These are phyloP conservation scores for Jacana jacana DNA, from an alignment of 2,113 vertebrate genomes.

Conservation along the genomic window DNA sequence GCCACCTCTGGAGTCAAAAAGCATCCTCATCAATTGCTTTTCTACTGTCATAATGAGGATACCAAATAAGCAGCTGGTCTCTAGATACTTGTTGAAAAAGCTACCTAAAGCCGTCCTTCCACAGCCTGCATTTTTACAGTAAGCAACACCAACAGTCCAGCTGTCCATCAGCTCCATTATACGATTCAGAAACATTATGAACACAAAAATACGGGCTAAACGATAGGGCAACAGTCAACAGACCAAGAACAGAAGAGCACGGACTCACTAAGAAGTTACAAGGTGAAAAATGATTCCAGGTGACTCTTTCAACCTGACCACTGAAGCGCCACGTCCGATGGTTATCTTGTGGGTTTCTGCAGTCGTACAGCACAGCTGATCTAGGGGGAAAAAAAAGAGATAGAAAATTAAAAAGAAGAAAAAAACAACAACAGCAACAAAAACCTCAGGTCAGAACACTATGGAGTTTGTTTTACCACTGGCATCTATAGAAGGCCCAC, in stretches of 20 bases:
- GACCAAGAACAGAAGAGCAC: neutral
- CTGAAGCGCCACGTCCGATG: slow-evolving; percentile 91
- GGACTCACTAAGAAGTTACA: slow-evolving; percentile 89
- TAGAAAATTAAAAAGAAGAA: neutral
- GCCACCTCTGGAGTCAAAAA: neutral
- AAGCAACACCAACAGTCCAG: neutral
- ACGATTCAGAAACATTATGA: neutral
- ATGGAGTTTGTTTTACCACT: neutral
- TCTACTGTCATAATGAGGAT: neutral
- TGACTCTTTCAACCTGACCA: slow-evolving; percentile 91
- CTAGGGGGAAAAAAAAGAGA: slow-evolving; percentile 56
- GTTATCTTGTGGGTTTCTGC: slow-evolving; percentile 86
- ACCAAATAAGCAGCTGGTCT: neutral
- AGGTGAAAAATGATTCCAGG: slow-evolving; percentile 95
- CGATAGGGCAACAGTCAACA: neutral
- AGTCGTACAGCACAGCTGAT: slow-evolving; percentile 89
- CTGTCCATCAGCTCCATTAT: neutral
- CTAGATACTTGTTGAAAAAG: neutral
- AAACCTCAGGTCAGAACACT: neutral
- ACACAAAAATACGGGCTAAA: neutral
- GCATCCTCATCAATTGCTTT: neutral
- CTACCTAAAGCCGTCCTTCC: neutral
- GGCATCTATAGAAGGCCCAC: neutral
- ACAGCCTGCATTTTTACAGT: neutral
- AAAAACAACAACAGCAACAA: too few species aligned